phyloP scores from a whole-genome alignment of 2,113 vertebrate genomes.

The Geococcyx californianus region DNA sequence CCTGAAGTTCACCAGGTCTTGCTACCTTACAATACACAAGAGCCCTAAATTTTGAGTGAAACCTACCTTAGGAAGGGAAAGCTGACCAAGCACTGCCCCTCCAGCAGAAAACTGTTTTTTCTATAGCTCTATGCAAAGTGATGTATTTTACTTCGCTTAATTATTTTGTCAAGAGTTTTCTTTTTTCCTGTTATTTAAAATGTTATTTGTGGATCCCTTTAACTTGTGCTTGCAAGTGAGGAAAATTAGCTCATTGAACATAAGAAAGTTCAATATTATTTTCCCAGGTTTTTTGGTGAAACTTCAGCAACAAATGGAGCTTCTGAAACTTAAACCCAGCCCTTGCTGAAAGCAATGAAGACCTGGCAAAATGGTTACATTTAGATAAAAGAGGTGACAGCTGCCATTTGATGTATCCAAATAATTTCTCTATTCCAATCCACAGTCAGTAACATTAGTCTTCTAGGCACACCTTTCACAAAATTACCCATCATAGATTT shows the following conservation, averaged over 20 bases:
- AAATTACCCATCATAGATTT: neutral
- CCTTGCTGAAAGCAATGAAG: neutral
- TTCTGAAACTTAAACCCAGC: neutral
- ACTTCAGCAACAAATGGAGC: neutral
- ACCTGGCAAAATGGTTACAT: neutral
- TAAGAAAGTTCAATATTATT: neutral
- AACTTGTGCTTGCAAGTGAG: neutral
- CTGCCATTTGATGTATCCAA: neutral
- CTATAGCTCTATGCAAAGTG: neutral
- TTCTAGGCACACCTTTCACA: neutral
- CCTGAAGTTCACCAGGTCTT: neutral
- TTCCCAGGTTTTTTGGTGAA: neutral
- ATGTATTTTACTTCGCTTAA: neutral
- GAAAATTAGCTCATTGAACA: neutral
- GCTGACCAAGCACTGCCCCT: neutral
- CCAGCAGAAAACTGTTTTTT: neutral
- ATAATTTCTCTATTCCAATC: neutral
- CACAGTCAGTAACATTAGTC: neutral
- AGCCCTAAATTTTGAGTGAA: neutral
- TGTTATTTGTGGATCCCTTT: neutral
- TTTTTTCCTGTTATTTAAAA: neutral
- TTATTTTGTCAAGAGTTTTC: neutral
- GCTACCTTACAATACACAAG: neutral
- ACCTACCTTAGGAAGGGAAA: neutral
- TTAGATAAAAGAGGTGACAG: neutral